Evolutionary conservation across 2,113 vertebrate species (phyloP).

Genomic region (Corvus cornix): DNA sequence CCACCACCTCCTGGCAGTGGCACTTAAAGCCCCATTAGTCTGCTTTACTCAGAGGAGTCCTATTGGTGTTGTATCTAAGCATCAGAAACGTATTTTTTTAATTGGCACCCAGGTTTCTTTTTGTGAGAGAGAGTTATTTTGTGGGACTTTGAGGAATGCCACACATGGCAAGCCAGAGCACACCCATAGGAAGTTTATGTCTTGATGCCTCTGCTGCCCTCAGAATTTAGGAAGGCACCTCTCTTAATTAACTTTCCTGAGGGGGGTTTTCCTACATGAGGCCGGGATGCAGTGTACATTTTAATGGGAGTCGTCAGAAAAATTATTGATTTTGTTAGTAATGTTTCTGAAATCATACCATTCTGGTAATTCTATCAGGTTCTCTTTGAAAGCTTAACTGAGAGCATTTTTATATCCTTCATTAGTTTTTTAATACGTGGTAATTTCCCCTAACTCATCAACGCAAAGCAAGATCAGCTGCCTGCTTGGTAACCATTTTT

Average conservation of each 20-base stretch:
- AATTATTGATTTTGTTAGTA: constrained; percentile 65
- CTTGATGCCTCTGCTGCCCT: not conserved
- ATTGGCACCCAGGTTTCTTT: not conserved
- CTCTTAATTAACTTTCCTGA: constrained; percentile 54
- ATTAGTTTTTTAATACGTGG: constrained; percentile 21
- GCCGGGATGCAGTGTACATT: constrained; percentile 30
- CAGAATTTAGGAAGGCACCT: constrained; percentile 4
- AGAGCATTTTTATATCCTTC: constrained; percentile 21
- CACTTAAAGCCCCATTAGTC: not conserved
- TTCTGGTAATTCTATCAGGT: constrained; percentile 57
- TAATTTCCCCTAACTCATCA: constrained; percentile 30
- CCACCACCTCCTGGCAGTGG: not conserved
- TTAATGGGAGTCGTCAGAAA: constrained; percentile 47
- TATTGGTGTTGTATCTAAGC: not conserved
- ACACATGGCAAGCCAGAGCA: not conserved
- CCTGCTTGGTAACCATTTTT: not conserved
- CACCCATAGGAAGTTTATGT: not conserved
- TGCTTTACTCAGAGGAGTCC: not conserved
- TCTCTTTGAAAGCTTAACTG: constrained; percentile 13
- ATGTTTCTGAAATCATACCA: constrained; percentile 58
- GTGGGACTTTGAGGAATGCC: not conserved
- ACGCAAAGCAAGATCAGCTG: not conserved
- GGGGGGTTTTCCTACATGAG: not conserved
- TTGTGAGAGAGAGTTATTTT: not conserved
- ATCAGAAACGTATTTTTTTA: not conserved